A percentile compares a stretch with the other conserved stretches of the same genome.
Evolutionary conservation across 1,140 invertebrate species (phyloP).

Genomic region (Calycopis cecrops): DNA sequence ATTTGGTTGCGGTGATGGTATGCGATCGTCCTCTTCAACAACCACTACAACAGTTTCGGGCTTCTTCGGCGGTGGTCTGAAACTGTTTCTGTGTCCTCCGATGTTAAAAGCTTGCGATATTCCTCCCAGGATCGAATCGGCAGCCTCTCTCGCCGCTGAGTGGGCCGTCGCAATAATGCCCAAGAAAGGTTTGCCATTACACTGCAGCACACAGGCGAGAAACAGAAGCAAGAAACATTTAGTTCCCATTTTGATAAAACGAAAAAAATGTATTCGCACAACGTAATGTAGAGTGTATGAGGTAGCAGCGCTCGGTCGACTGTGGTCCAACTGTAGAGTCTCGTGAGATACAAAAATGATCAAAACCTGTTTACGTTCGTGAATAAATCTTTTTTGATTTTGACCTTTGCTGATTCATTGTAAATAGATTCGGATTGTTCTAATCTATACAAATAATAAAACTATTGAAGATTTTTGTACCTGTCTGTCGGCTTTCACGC

Average conservation of each 20-base stretch:
- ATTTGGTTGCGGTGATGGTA: background rate
- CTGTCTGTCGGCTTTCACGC: too few relatives aligned
- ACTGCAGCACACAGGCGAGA: background rate
- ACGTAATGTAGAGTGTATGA: background rate
- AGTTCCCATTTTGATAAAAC: background rate
- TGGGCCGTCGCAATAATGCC: slow-evolving; percentile 5
- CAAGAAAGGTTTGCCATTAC: background rate
- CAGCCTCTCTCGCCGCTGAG: background rate
- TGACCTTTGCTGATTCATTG: background rate
- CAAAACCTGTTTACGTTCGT: slow-evolving; percentile 2
- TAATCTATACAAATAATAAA: too few relatives aligned
- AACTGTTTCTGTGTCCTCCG: background rate
- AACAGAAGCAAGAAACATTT: background rate
- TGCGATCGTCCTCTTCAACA: background rate
- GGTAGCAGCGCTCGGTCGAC: background rate
- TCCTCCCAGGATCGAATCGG: background rate
- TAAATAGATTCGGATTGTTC: too few relatives aligned
- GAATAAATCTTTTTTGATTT: background rate
- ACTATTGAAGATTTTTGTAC: too few relatives aligned
- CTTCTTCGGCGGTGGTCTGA: slow-evolving; percentile 3
- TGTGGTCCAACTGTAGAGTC: background rate
- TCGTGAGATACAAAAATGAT: background rate
- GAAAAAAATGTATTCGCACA: background rate
- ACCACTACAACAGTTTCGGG: slow-evolving; percentile 1
- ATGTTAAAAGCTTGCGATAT: background rate